phyloP scores from a whole-genome alignment of 2,797 vertebrate species.

The Halcyon smyrnensis region DNA sequence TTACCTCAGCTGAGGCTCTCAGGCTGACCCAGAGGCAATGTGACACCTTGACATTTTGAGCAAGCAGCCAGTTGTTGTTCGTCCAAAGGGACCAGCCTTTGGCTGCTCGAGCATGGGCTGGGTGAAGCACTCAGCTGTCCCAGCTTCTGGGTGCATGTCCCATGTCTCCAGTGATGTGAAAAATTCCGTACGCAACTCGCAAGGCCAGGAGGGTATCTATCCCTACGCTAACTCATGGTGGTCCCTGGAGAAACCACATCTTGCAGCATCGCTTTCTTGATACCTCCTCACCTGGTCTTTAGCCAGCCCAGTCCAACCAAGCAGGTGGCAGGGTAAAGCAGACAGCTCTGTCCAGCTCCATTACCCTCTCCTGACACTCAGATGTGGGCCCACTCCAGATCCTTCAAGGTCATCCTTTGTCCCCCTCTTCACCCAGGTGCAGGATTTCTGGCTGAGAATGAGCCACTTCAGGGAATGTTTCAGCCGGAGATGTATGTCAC shows the following conservation, averaged over 20 bases:
- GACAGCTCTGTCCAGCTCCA: not conserved
- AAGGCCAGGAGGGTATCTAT: not conserved
- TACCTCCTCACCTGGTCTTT: not conserved
- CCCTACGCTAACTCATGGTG: accelerated
- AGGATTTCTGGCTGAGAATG: not conserved
- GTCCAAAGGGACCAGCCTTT: not conserved
- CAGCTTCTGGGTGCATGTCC: accelerated
- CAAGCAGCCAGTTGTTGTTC: accelerated
- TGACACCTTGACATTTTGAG: not conserved
- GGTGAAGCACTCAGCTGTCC: not conserved
- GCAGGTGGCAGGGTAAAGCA: not conserved
- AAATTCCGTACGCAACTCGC: accelerated
- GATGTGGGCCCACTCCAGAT: not conserved
- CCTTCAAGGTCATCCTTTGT: not conserved
- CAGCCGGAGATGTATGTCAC: not conserved
- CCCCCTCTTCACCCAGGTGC: not conserved
- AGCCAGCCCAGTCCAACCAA: not conserved
- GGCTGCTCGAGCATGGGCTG: accelerated
- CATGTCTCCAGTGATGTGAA: not conserved
- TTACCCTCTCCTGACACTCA: not conserved
- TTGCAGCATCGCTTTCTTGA: not conserved
- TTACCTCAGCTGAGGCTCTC: not conserved
- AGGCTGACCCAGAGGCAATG: not conserved
- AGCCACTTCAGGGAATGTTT: accelerated
- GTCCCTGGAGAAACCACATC: not conserved